phyloP scores from a whole-genome alignment of 1,140 invertebrate genomes.

The Dendrolimus punctatus region DNA sequence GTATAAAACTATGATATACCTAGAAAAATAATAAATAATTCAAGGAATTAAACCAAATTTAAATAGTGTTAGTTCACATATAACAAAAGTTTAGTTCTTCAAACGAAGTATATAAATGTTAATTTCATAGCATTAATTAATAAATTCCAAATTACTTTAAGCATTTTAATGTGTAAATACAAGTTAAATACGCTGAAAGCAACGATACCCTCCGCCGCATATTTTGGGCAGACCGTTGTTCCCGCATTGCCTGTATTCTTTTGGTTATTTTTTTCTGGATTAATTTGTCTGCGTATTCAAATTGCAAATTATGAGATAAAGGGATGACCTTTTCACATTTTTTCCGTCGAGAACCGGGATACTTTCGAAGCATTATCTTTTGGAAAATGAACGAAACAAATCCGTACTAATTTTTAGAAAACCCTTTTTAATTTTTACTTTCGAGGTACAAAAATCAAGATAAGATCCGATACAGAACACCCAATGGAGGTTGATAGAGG shows the following conservation, averaged over 20 bases:
- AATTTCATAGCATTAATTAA: too few relatives aligned
- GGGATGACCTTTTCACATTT: conserved; percentile 52
- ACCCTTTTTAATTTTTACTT: too few relatives aligned
- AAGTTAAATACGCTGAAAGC: conserved; percentile 19
- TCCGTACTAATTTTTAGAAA: conserved; percentile 8
- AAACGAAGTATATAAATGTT: too few relatives aligned
- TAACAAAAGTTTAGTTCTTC: too few relatives aligned
- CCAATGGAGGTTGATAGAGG: conserved; percentile 48
- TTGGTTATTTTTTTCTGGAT: conserved; percentile 63
- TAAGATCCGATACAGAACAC: conserved; percentile 37
- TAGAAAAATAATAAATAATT: too few relatives aligned
- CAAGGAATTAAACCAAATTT: too few relatives aligned
- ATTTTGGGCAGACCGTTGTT: conserved; percentile 51
- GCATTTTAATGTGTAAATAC: conserved; percentile 18
- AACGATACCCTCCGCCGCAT: conserved; percentile 49
- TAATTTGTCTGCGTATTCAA: conserved; percentile 70
- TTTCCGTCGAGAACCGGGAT: conserved; percentile 5
- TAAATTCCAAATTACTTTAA: too few relatives aligned
- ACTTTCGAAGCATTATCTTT: conserved; percentile 9
- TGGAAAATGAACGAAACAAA: conserved; percentile 8
- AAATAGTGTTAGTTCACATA: too few relatives aligned
- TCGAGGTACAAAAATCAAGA: conserved; percentile 23
- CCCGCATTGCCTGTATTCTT: conserved; percentile 44
- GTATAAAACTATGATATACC: too few relatives aligned
- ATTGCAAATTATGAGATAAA: conserved; percentile 67